Evolutionary conservation across 2,113 vertebrate genomes (phyloP).

Genomic region (Gnathonemus longibarbis): DNA sequence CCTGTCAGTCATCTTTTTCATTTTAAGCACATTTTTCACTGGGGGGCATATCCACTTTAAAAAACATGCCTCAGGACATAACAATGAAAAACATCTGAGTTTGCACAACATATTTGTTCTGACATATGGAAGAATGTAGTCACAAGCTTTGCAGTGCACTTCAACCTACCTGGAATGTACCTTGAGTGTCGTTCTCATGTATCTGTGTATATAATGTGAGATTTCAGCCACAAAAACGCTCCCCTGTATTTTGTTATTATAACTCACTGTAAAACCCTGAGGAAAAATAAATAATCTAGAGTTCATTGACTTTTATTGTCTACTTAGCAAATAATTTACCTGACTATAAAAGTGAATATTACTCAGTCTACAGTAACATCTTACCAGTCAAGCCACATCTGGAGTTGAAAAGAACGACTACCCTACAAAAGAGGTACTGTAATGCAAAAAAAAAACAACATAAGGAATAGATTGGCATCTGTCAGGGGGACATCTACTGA

Average conservation of each 20-base stretch:
- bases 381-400: not conserved
- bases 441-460: not conserved
- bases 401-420: not conserved
- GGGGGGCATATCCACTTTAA: not conserved
- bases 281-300: not conserved
- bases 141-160: not conserved
- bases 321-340: constrained; percentile 6
- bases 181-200: not conserved
- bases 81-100: not conserved
- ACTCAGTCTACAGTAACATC: not conserved
- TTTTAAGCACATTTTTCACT: not conserved
- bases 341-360: not conserved
- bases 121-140: not conserved
- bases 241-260: not conserved
- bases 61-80: not conserved
- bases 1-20: not conserved
- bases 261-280: not conserved
- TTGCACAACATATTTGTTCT: not conserved
- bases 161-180: not conserved
- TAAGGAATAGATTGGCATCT: not conserved
- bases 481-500: not conserved
- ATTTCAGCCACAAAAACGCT: not conserved
- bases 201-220: not conserved
- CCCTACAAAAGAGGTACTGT: not conserved
- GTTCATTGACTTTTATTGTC: not conserved